A percentile compares a stretch with the other conserved stretches of the same genome.
These are phyloP conservation scores for Drosophila suzukii DNA, from an alignment of 1,140 invertebrate genomes.

Conservation along the genomic window DNA sequence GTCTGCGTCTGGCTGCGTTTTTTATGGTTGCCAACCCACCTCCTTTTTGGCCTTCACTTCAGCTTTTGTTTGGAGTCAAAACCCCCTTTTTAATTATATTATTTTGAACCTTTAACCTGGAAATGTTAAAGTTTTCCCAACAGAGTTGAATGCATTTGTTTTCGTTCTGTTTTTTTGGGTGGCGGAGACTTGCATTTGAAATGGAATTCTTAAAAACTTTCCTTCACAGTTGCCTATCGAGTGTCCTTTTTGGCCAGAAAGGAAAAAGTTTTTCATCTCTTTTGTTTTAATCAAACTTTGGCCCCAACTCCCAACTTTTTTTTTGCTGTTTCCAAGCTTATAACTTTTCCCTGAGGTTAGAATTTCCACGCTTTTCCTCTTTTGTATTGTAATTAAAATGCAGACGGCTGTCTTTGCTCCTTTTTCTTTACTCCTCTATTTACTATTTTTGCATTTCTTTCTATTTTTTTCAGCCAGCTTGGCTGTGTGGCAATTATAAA, in stretches of 20 bases:
- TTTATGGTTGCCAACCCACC: conserved; percentile 37
- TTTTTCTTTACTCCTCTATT: conserved; percentile 33
- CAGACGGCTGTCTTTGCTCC: conserved; percentile 64
- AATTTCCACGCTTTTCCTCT: conserved; percentile 54
- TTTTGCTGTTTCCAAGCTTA: conserved; percentile 35
- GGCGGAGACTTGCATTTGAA: conserved; percentile 23
- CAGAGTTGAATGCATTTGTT: conserved; percentile 16
- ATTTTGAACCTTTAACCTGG: conserved; percentile 60
- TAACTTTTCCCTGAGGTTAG: conserved; percentile 63
- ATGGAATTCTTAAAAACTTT: conserved; percentile 39
- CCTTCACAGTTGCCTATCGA: conserved; percentile 32
- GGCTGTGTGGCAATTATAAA: conserved; percentile 70
- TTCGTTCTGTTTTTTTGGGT: not conserved
- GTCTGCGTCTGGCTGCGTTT: conserved; percentile 64
- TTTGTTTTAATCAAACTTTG: conserved; percentile 65
- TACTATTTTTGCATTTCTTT: conserved; percentile 25
- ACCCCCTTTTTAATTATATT: conserved; percentile 59
- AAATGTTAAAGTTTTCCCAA: conserved; percentile 38
- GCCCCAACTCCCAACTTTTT: conserved; percentile 23
- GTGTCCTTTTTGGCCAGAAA: conserved; percentile 34
- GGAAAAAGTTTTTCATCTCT: conserved; percentile 30
- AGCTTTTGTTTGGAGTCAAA: conserved; percentile 52
- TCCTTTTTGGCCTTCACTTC: conserved; percentile 20
- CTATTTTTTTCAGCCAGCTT: conserved; percentile 5
- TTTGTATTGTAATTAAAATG: conserved; percentile 76